A percentile compares a stretch with the other conserved stretches of the same genome.
phyloP scores from a whole-genome alignment of 2,113 vertebrate genomes.

The Clarias macrocephalus region DNA sequence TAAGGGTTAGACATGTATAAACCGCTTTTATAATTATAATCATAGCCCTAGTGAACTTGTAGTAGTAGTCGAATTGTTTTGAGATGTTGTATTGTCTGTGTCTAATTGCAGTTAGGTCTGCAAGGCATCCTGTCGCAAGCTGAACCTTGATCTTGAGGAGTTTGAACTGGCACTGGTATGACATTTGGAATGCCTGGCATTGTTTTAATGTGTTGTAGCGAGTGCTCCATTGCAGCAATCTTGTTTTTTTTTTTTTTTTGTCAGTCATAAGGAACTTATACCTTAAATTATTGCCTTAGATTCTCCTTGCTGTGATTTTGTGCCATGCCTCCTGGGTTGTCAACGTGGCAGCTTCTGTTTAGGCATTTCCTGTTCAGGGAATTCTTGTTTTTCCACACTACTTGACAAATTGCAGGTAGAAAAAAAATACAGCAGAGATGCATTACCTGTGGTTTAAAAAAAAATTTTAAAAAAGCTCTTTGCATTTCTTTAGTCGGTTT shows the following conservation, averaged over 20 bases:
- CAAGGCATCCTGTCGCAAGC: not conserved
- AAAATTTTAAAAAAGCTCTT: not conserved
- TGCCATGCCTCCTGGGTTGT: slow-evolving; percentile 2
- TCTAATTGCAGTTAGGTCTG: not conserved
- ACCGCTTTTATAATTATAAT: not conserved
- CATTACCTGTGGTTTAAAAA: not conserved
- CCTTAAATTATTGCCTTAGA: not conserved
- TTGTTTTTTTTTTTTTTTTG: not conserved
- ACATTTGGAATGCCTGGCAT: not conserved
- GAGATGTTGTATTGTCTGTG: not conserved
- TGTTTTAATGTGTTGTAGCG: not conserved
- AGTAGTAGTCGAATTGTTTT: not conserved
- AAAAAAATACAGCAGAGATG: not conserved
- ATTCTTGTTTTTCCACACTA: not conserved
- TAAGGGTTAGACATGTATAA: not conserved
- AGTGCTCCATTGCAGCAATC: not conserved
- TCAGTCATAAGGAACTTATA: not conserved
- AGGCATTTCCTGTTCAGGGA: slow-evolving; percentile 7
- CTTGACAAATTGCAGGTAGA: slow-evolving; percentile 13
- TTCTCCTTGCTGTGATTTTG: not conserved
- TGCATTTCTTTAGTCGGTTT: not conserved
- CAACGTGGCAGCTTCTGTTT: not conserved
- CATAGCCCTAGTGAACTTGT: not conserved
- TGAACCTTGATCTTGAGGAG: not conserved
- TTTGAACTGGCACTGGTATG: not conserved